Evolutionary conservation across 2,888 invertebrate genomes (phyloP), one percentile per base, ranked within the genome.

Genomic region (Corythucha ciliata): DNA sequence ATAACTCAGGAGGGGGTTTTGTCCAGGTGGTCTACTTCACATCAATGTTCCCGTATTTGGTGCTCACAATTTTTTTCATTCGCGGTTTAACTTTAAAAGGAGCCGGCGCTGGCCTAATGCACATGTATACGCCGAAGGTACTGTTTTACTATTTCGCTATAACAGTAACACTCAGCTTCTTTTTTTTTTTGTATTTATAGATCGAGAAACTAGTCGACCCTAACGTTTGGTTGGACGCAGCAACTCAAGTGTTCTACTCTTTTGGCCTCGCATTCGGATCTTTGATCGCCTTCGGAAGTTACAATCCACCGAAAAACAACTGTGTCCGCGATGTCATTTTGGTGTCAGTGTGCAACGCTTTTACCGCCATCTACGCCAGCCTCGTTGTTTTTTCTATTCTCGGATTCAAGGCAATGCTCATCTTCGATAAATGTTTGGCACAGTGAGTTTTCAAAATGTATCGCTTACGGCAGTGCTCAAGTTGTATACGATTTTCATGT

Each of bases 231-330:
- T 71, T 94, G 63, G 93, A 93, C 66, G 93, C 94, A 2, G 93
- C 94, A 1, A 93, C 93, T 0, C 94, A 94, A 73, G 93, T 94
- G 2, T 94, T 94, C 73, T 94, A 93, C 70, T 92, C 92, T 1
- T 89, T 91, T 68, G 93, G 93, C 2, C 73, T 94, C 53, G 93
- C 92, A 5, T 94, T 94, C 69, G 94, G 94, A 2, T 93, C 92
- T 1, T 74, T 94, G 53, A 92, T 94, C 63, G 92, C 93, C 1
- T 94, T 93, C 68, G 92, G 93, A 48, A 91, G 91, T 59, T 94
- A 94, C 74, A 94, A 94, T 69, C 83, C 89, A 1, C 85, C 88
- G 2, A 85, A 91, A 68, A 94, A 94, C 73, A 90, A 94, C 73
- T 92, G 91, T 68, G 89, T 91, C 46, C 74, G 89, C 46, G 94